Evolutionary conservation across 2,888 invertebrate species (phyloP), one percentile per base, ranked within the genome.

Genomic region (Scaptomyza parva): DNA sequence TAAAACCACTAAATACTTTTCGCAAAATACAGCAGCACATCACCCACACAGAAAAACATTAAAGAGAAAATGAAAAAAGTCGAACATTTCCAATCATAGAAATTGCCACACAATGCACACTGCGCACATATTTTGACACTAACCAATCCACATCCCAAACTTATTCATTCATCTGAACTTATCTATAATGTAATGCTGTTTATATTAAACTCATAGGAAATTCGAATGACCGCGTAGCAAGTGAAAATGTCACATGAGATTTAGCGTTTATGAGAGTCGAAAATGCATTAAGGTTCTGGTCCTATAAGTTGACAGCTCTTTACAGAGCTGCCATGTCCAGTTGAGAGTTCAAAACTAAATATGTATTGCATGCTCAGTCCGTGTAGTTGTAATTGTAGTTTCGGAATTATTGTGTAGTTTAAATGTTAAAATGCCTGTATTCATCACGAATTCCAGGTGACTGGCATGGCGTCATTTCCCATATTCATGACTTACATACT

Each of bases 181-280:
- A 8, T 45, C 18, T 48, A 48, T 72, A 55, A 51, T 11, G 51
- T 45, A 44, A 2, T 70, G 28, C 11, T 35, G 17, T 37, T 8
- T 8, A 3, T 17, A 9, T 37, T 14, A 7, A 26, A 63, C 24
- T 58, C 66, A 20, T 66, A 66, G 20, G 51, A 58, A 11, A 17
- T 74, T 12, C 20, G 37, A 3, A 17, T 59, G 37, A 59, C 14
- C 43, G 35, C 35, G 40, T 65, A 55, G 45, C 35, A 45, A 37
- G 14, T 40, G 20, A 66, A 55, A 35, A 30, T 70, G 6, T n/a
- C 61, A 62, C 54, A 78, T 55, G 66, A 74, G 18, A 78, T 77
- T 66, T 72, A 72, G 44, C 81, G 66, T 26, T 62, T 80, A 50
- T 77, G 80, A 69, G 73, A 70, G 39, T 45, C 54, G 26, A 77